These are phyloP conservation scores for Drosophila teissieri DNA, from an alignment of 1,140 invertebrate species.

Conservation along the genomic window DNA sequence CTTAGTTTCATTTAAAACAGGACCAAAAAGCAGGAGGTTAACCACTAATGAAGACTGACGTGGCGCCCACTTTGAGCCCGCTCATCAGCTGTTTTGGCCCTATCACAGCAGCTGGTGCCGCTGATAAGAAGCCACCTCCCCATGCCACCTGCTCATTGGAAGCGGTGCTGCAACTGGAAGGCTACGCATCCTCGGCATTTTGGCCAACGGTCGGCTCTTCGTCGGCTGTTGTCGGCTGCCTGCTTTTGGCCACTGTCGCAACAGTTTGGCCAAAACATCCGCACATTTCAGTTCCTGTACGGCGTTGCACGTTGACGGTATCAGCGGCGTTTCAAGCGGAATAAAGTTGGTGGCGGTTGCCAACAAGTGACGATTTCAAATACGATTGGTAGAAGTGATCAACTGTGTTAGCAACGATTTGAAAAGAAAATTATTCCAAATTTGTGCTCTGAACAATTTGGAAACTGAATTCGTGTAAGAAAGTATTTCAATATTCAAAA, in stretches of 20 bases:
- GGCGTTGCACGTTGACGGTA: conserved; percentile 67
- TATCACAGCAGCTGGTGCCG: conserved; percentile 54
- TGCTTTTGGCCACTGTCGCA: conserved; percentile 45
- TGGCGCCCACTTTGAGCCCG: background rate
- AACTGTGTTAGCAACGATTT: background rate
- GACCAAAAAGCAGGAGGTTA: background rate
- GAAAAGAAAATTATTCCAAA: background rate
- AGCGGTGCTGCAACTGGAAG: conserved; percentile 68
- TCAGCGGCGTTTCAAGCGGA: conserved; percentile 19
- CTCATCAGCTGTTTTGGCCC: conserved; percentile 56
- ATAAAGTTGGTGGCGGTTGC: conserved; percentile 10
- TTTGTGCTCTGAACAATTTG: background rate
- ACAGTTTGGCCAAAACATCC: conserved; percentile 58
- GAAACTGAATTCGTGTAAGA: background rate
- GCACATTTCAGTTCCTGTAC: conserved; percentile 74
- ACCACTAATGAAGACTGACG: background rate
- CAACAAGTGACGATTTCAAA: conserved; percentile 67
- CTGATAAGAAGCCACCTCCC: conserved; percentile 22
- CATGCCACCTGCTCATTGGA: conserved; percentile 46
- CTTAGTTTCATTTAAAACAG: background rate
- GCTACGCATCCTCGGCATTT: conserved; percentile 9
- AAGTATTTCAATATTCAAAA: background rate
- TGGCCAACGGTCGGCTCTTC: conserved; percentile 15
- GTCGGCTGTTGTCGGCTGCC: conserved; percentile 23
- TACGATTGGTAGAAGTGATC: conserved; percentile 8